phyloP scores from a whole-genome alignment of 2,797 vertebrate species.

The Paedocypris micromegethes region DNA sequence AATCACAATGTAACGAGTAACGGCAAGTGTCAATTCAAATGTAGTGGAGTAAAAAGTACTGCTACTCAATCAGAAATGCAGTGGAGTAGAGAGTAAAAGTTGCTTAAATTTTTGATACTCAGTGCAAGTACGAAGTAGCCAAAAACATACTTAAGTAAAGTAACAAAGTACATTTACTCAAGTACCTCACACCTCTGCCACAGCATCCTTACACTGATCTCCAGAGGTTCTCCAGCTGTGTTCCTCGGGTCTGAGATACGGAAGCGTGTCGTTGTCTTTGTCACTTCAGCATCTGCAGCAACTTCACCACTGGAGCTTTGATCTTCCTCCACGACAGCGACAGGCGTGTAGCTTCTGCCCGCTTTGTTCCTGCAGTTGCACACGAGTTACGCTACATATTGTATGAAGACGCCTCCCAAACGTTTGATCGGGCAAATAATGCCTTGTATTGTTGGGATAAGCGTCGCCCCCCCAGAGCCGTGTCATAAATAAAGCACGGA shows the following conservation, averaged over 20 bases:
- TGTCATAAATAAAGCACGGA: slow-evolving; percentile 51
- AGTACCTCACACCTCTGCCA: too few species aligned
- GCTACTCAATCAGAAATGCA: too few species aligned
- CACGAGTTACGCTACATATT: slow-evolving; percentile 48
- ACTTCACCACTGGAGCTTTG: slow-evolving; percentile 43
- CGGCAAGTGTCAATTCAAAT: too few species aligned
- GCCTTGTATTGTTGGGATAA: slow-evolving; percentile 42
- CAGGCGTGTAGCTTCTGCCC: slow-evolving; percentile 20
- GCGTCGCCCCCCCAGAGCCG: slow-evolving; percentile 36
- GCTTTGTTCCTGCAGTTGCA: slow-evolving; percentile 45
- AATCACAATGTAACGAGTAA: too few species aligned
- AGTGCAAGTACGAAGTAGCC: too few species aligned
- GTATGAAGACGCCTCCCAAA: slow-evolving; percentile 48
- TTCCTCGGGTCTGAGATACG: slow-evolving; percentile 30
- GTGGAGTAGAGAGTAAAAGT: too few species aligned
- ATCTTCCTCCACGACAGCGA: slow-evolving; percentile 34
- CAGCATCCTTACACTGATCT: too few species aligned
- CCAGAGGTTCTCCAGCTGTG: slow-evolving; percentile 47
- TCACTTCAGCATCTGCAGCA: slow-evolving; percentile 34
- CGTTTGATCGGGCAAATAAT: slow-evolving; percentile 53
- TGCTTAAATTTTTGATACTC: too few species aligned
- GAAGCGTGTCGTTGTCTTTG: slow-evolving; percentile 20
- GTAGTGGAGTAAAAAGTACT: too few species aligned
- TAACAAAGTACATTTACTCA: too few species aligned
- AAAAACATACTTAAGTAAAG: too few species aligned